A percentile compares a stretch with the other conserved stretches of the same genome.
These are phyloP conservation scores for Macroteleia sp. DNA, from an alignment of 2,888 invertebrate genomes.

Conservation along the genomic window DNA sequence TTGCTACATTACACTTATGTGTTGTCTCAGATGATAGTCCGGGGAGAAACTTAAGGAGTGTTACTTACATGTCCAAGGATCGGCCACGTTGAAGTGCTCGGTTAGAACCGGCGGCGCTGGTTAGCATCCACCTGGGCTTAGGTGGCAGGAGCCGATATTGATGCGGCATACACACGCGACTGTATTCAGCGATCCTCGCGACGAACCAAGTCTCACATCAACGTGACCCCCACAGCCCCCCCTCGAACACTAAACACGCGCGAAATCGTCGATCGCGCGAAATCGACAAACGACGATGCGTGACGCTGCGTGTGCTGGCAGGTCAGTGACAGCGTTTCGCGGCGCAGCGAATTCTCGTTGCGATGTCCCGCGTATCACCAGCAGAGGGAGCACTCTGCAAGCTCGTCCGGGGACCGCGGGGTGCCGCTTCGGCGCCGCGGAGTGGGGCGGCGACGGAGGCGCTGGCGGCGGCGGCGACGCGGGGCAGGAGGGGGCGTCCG, in stretches of 20 bases:
- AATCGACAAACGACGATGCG: slow-evolving; percentile 22
- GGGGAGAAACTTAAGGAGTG: no score
- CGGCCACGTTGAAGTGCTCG: slow-evolving; percentile 64
- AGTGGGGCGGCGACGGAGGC: slow-evolving; percentile 34
- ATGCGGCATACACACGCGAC: slow-evolving; percentile 44
- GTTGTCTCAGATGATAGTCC: no score
- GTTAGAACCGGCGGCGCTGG: slow-evolving; percentile 53
- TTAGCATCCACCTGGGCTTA: slow-evolving; percentile 48
- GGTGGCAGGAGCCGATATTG: slow-evolving; percentile 17
- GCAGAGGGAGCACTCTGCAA: slow-evolving; percentile 64
- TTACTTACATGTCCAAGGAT: slow-evolving; percentile 69
- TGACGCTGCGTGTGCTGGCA: slow-evolving; percentile 47
- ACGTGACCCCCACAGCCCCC: slow-evolving; percentile 6
- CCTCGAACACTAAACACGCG: slow-evolving; percentile 19
- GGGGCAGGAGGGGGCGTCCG: slow-evolving; percentile 1
- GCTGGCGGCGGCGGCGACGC: slow-evolving; percentile 10
- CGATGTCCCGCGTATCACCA: slow-evolving; percentile 34
- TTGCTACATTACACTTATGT: no score
- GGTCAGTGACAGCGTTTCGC: slow-evolving; percentile 46
- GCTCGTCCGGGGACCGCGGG: slow-evolving; percentile 62
- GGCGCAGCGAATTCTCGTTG: slow-evolving; percentile 28
- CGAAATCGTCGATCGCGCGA: slow-evolving; percentile 10
- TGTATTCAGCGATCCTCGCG: slow-evolving; percentile 2
- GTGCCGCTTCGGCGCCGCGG: slow-evolving; percentile 21
- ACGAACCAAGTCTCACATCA: slow-evolving; percentile 24